Base-by-base conservation (phyloP, 2,888 invertebrate genomes). In the Acholoe squamosa region DNA sequence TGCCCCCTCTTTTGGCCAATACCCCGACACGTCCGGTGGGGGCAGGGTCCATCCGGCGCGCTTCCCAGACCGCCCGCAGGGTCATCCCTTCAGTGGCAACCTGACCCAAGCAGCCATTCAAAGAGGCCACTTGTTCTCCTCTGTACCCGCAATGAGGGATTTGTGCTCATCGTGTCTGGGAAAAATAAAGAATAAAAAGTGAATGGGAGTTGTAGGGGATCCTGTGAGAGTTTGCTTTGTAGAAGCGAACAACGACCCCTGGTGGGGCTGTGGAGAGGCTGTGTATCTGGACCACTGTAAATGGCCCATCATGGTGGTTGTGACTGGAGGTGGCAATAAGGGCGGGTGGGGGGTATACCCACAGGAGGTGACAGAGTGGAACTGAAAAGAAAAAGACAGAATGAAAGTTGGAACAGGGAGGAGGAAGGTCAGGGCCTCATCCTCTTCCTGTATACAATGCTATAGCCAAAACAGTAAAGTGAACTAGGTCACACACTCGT, bases 21-120 rank as follows among this genome's bases (percentile, higher is more conserved):
- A n/a, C 76, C 1, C 76, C 76, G 76, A 28, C 76, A 31, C 76
- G 76, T 76, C 76, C 76, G 76, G 31, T 25, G 76, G 76, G 76
- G 76, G 76, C 76, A 25, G 28, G 76, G 28, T 16, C 31, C 76
- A 76, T 76, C 76, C 76, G 76, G 76, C 16, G 31, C 28, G 0
- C 76, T 31, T 19, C 61, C n/a, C 61, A 22, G 61, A 25, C 61
- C 61, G 22, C 61, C 61, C 61, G 25, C 61, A 3, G 43, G 10
- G 43, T 10, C 43, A 43, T 43, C 43, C 43, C 43, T 43, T 7
- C 43, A 43, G 43, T 7, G 43, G 43, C 61, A 61, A 61, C 61
- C 22, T 25, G 61, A 19, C 10, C n/a, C 61, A 1, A 12, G 22
- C 61, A n/a, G 22, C 25, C 61, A 61, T 16, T 43, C 43, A 76